These are phyloP conservation scores for Meteorus colon DNA, from an alignment of 2,888 invertebrate species.

Conservation along the genomic window DNA sequence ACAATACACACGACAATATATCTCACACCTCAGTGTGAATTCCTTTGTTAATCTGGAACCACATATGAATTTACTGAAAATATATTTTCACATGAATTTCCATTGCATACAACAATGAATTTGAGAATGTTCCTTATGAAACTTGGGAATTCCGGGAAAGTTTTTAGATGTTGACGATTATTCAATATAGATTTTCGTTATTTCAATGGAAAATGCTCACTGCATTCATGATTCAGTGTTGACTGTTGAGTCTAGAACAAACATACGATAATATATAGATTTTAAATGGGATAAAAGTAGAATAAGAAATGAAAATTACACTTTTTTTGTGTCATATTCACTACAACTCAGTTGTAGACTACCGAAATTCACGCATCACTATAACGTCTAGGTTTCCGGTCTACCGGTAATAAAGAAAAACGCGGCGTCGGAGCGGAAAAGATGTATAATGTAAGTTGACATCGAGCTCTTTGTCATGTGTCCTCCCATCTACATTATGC, in stretches of 20 bases:
- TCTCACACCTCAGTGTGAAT: neutral
- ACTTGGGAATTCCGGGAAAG: neutral
- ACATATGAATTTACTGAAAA: neutral
- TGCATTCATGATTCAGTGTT: too few relatives aligned
- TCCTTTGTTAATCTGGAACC: neutral
- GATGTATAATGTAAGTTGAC: conserved; percentile 10
- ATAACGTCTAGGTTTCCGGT: too few relatives aligned
- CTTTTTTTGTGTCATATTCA: too few relatives aligned
- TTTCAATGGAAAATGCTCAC: too few relatives aligned
- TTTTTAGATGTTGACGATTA: neutral
- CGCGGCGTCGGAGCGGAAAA: conserved; percentile 47
- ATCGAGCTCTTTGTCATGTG: conserved; percentile 60
- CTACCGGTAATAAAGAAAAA: conserved; percentile 19
- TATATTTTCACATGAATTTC: neutral
- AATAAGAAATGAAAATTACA: too few relatives aligned
- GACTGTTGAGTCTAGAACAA: too few relatives aligned
- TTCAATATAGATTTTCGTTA: too few relatives aligned
- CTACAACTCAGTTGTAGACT: too few relatives aligned
- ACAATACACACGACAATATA: neutral
- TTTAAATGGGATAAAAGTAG: too few relatives aligned
- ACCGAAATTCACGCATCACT: too few relatives aligned
- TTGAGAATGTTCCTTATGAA: neutral
- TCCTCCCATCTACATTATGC: conserved; percentile 57
- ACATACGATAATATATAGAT: too few relatives aligned
- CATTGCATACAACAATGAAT: neutral